These are phyloP conservation scores for Mesocentrotus franciscanus DNA, from an alignment of 53 echinoderm and acorn worm genomes.

Conservation along the genomic window DNA sequence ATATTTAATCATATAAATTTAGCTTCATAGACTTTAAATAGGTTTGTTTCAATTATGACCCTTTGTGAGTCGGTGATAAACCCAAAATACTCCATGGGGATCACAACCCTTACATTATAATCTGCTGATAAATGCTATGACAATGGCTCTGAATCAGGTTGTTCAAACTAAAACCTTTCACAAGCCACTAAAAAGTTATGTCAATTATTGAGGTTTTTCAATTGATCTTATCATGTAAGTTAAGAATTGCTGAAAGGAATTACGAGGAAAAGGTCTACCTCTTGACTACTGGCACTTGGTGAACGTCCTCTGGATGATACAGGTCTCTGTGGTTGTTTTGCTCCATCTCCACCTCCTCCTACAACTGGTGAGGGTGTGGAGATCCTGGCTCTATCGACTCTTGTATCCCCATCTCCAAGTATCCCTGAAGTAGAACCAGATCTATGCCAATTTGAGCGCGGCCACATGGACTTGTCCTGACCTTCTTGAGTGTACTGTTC, in stretches of 20 bases:
- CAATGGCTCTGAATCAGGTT: too few species aligned
- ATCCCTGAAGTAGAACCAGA: background rate
- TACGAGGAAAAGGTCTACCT: background rate
- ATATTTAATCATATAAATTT: too few species aligned
- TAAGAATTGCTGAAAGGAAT: too few species aligned
- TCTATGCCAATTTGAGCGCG: constrained; percentile 6
- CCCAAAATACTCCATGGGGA: background rate
- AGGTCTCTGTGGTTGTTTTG: background rate
- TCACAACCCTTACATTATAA: background rate
- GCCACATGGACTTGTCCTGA: too few species aligned
- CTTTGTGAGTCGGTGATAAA: too few species aligned
- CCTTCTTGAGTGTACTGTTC: background rate
- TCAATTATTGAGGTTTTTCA: too few species aligned
- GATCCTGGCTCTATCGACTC: background rate
- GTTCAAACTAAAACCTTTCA: too few species aligned
- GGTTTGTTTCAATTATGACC: too few species aligned
- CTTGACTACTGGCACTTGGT: constrained; percentile 13
- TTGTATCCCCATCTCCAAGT: background rate
- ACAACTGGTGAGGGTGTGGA: background rate
- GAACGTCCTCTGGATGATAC: constrained; percentile 1
- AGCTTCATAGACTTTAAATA: too few species aligned
- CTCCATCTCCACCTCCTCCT: constrained; percentile 25
- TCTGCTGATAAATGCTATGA: background rate
- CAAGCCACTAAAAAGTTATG: too few species aligned
- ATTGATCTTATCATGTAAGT: too few species aligned